Evolutionary conservation across 2,797 vertebrate genomes (phyloP).

Genomic region (Sphenodon punctatus): DNA sequence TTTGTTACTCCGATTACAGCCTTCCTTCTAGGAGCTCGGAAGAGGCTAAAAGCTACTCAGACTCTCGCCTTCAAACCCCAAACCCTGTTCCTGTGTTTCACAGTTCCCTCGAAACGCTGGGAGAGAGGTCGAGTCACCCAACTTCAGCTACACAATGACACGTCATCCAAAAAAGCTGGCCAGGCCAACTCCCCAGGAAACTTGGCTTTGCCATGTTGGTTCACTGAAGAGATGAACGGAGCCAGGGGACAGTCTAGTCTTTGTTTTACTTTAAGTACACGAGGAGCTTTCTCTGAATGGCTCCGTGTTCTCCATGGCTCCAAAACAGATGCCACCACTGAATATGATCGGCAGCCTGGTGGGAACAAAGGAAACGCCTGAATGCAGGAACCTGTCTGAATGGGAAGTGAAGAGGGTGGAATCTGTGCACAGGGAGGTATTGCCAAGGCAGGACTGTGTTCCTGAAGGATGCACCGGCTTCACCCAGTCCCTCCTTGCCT

Average conservation of each 20-base stretch:
- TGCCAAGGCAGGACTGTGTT: too few species aligned
- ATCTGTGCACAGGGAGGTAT: too few species aligned
- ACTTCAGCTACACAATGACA: neutral
- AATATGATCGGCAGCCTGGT: slow-evolving; percentile 64
- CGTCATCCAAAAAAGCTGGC: neutral
- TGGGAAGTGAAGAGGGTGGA: slow-evolving; percentile 44
- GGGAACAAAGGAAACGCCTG: slow-evolving; percentile 53
- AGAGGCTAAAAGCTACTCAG: accelerated
- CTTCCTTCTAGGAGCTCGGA: accelerated
- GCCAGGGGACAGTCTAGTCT: slow-evolving; percentile 65
- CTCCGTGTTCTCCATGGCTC: slow-evolving; percentile 74
- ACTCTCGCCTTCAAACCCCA: neutral
- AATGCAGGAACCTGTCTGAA: neutral
- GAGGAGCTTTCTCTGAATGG: slow-evolving; percentile 64
- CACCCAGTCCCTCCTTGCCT: too few species aligned
- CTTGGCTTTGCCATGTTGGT: slow-evolving; percentile 58
- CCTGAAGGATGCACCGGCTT: too few species aligned
- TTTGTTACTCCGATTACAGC: neutral
- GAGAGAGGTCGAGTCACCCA: slow-evolving; percentile 15
- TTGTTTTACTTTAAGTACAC: slow-evolving; percentile 68
- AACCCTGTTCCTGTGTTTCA: neutral
- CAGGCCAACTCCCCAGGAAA: slow-evolving; percentile 55
- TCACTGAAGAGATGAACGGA: slow-evolving; percentile 62
- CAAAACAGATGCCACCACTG: slow-evolving; percentile 66
- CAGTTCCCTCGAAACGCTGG: neutral